Conservation (phyloP, 37 sponge, comb jelly and placozoan genomes). For the Amphimedon queenslandica region DNA sequence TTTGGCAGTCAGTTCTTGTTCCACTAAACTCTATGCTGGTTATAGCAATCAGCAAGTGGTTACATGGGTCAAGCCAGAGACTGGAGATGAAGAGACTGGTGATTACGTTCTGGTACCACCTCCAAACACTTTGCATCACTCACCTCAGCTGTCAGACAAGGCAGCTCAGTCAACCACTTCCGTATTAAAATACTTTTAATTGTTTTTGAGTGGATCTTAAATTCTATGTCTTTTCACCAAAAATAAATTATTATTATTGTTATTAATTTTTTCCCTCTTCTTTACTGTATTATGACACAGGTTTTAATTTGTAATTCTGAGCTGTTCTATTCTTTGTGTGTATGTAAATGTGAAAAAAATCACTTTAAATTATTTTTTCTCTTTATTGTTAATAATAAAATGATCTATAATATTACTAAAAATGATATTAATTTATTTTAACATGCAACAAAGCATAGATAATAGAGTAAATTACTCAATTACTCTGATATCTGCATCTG, state of each 20-base stretch:
- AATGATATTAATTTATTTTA: no score
- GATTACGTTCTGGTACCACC: constrained; percentile 24
- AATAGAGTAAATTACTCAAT: no score
- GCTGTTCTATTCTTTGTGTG: no score
- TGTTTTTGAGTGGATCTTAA: neutral
- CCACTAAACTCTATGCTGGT: constrained; percentile 73
- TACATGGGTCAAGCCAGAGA: constrained; percentile 67
- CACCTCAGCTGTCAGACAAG: neutral
- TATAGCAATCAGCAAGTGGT: constrained; percentile 53
- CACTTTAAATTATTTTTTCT: no score
- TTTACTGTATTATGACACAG: no score
- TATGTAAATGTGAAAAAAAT: no score
- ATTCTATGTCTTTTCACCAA: neutral
- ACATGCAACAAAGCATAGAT: no score
- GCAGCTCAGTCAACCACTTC: neutral
- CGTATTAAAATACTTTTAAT: neutral
- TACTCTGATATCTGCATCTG: no score
- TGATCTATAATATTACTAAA: no score
- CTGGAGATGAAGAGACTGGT: constrained; percentile 10
- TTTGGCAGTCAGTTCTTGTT: constrained; percentile 54
- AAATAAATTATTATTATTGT: neutral
- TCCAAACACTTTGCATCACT: neutral
- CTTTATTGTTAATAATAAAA: no score
- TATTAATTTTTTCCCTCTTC: neutral
- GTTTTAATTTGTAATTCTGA: no score